phyloP scores from a whole-genome alignment of 1,140 invertebrate genomes.

The Maconellicoccus hirsutus region DNA sequence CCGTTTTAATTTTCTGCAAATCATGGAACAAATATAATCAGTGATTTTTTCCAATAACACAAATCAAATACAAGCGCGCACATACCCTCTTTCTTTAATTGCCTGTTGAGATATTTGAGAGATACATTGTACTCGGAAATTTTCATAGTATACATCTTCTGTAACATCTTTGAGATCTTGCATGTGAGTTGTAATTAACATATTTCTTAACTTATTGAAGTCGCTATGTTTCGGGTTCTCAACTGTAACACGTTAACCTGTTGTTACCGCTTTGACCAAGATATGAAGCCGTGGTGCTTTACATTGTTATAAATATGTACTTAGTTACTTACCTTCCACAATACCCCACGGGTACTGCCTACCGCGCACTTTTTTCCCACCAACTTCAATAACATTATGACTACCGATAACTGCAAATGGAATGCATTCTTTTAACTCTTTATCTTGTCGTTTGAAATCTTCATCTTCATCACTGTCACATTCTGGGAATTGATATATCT shows the following conservation, averaged over 20 bases:
- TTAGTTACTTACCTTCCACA: constrained; percentile 59
- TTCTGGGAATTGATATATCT: constrained; percentile 94
- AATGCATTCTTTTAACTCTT: constrained; percentile 76
- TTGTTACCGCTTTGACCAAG: background rate
- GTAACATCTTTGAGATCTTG: constrained; percentile 92
- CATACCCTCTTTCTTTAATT: constrained; percentile 52
- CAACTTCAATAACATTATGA: constrained; percentile 84
- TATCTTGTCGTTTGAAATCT: constrained; percentile 82
- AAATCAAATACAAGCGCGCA: background rate
- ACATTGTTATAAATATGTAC: background rate
- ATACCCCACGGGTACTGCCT: constrained; percentile 96
- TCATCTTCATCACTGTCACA: constrained; percentile 90
- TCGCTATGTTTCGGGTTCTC: constrained; percentile 97
- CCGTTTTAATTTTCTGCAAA: constrained; percentile 68
- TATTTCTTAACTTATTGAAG: constrained; percentile 90
- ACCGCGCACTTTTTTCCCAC: constrained; percentile 71
- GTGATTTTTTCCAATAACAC: constrained; percentile 18
- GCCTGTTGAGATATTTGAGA: constrained; percentile 80
- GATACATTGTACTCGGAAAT: constrained; percentile 83
- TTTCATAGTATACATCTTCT: constrained; percentile 91
- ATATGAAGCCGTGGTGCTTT: background rate
- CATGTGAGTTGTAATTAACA: constrained; percentile 93
- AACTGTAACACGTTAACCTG: constrained; percentile 44
- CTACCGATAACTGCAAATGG: constrained; percentile 96
- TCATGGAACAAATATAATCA: constrained; percentile 24